Percentiles rank a stretch among this genome's conserved stretches.
Evolutionary conservation across 2,888 invertebrate species (phyloP).

Genomic region (Sinohyriopsis cumingii): DNA sequence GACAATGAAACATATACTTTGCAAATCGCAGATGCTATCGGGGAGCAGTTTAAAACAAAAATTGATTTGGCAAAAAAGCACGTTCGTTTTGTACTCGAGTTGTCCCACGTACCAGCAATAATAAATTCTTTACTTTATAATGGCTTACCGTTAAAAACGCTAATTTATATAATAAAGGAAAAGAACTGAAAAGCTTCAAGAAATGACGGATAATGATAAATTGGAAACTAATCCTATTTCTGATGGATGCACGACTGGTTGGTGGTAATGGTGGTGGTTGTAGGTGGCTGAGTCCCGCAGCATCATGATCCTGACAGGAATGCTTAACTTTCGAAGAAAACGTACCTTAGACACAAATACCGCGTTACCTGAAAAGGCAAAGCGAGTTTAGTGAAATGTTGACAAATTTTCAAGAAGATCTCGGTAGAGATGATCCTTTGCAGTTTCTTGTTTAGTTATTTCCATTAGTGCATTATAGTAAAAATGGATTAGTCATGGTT

Average conservation of each 20-base stretch:
- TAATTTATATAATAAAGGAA: conserved; percentile 40
- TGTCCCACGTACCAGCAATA: conserved; percentile 37
- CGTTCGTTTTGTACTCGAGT: conserved; percentile 24
- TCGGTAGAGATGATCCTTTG: conserved; percentile 45
- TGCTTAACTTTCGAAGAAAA: conserved; percentile 33
- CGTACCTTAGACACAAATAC: conserved; percentile 22
- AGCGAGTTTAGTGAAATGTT: conserved; percentile 34
- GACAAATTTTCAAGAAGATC: conserved; percentile 36
- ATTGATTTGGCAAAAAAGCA: conserved; percentile 32
- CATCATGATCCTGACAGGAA: conserved; percentile 25
- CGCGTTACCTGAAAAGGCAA: conserved; percentile 25
- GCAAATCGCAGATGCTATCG: conserved; percentile 32
- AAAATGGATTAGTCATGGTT: conserved; percentile 40
- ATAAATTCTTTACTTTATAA: conserved; percentile 38
- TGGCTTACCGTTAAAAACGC: conserved; percentile 35
- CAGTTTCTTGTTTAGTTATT: conserved; percentile 35
- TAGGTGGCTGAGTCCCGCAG: conserved; percentile 39
- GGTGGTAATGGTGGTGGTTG: conserved; percentile 42
- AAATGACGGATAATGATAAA: conserved; percentile 34
- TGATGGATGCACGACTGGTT: conserved; percentile 23
- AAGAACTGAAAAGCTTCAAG: conserved; percentile 36
- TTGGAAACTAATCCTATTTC: conserved; percentile 39
- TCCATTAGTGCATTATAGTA: conserved; percentile 34
- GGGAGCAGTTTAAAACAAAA: conserved; percentile 32
- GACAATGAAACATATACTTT: conserved; percentile 21